Evolutionary conservation across 2,113 vertebrate genomes (phyloP), one percentile per base, ranked within the genome.

Genomic region (Candoia aspera): DNA sequence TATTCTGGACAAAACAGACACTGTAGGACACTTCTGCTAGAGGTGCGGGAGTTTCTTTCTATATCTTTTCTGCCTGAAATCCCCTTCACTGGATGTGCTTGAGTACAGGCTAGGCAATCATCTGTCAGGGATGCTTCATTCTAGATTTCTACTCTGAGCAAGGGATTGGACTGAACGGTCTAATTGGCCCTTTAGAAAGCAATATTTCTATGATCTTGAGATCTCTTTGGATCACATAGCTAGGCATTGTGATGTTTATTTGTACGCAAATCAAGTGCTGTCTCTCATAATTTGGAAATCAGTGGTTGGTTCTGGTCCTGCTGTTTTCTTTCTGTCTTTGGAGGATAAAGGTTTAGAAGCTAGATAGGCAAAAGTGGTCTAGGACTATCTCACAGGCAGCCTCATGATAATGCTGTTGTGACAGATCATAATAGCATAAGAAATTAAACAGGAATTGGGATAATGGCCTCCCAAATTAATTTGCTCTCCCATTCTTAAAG

Each of bases 401-500:
- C 60, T 58, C 49, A 37, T 21, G 13, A 55, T 46, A 21, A 87
- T n/a, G 33, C 6, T 33, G 87, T 73, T 79, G 42, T 73, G 62
- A 79, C 15, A 46, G 53, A 73, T 87, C 85, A 88, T 87, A 57
- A 91, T 33, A 79, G 58, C 42, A 79, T 37, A 15, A 62, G 42
- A 60, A 84, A 54, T 37, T 62, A 54, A 84, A n/a, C 10, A 8
- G n/a, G 73, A 49, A 13, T 37, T 84, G 42, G 10, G 29, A 91
- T 87, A 58, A 79, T n/a, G 9, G 53, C 24, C 33, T 49, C 10
- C 54, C 37, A 58, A 91, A 88, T 58, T 42, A 53, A 58, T 87
- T 87, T 73, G 54, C 24, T 87, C 10, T 91, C 84, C n/a, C 10
- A 37, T 85, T 92, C 87, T 84, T 62, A 89, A 84, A 89, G 73